Percentiles rank a stretch among this genome's conserved stretches.
phyloP scores from a whole-genome alignment of 2,797 vertebrate species.

The Salarias fasciatus region DNA sequence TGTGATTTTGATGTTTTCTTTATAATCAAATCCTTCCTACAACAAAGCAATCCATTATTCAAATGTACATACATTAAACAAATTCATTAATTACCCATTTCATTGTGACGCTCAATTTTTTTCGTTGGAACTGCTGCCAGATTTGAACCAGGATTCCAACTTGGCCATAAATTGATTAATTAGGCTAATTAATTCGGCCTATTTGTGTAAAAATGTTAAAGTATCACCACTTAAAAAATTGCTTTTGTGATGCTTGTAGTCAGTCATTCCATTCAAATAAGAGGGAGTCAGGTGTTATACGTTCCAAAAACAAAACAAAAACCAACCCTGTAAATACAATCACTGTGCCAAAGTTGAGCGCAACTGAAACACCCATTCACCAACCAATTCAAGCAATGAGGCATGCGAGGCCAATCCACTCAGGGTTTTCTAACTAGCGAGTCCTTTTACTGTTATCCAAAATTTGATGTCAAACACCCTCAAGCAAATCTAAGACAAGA shows the following conservation, averaged over 20 bases:
- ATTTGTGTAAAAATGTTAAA: constrained; percentile 40
- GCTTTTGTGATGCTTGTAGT: not conserved
- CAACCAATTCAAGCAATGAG: not conserved
- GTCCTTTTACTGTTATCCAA: constrained; percentile 3
- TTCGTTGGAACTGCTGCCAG: constrained; percentile 20
- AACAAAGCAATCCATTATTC: constrained; percentile 44
- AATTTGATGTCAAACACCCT: not conserved
- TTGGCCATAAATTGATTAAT: constrained; percentile 34
- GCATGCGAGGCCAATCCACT: not conserved
- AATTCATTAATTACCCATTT: constrained; percentile 43
- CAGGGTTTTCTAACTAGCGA: not conserved
- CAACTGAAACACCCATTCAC: not conserved
- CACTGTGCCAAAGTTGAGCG: not conserved
- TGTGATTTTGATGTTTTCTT: constrained; percentile 39
- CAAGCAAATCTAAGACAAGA: not conserved
- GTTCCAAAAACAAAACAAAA: not conserved
- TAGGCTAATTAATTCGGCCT: constrained; percentile 40
- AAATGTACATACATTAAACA: constrained; percentile 33
- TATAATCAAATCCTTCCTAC: constrained; percentile 46
- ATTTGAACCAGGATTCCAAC: constrained; percentile 8
- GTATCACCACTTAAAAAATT: constrained; percentile 2
- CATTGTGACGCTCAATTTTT: constrained; percentile 38
- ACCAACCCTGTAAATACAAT: not conserved
- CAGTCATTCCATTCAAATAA: not conserved
- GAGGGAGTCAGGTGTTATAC: not conserved